phyloP scores from a whole-genome alignment of 2,797 vertebrate species.

The Phataginus tetradactyla region DNA sequence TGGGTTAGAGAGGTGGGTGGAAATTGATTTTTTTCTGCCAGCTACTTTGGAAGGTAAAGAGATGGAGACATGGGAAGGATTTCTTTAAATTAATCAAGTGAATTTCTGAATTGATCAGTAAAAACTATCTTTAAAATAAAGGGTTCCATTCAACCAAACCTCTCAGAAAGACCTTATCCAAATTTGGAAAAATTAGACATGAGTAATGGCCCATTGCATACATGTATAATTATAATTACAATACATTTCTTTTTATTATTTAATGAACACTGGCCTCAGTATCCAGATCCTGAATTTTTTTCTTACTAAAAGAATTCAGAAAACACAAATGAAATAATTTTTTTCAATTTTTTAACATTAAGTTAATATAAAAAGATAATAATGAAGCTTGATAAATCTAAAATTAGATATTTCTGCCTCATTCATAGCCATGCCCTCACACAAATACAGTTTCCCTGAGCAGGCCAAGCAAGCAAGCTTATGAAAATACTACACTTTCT shows the following conservation, averaged over 20 bases:
- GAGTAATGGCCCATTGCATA: neutral
- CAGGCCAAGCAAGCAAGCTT: neutral
- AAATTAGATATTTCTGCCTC: slow-evolving; percentile 32
- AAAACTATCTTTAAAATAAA: slow-evolving; percentile 32
- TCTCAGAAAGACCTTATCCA: neutral
- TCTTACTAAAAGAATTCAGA: slow-evolving; percentile 30
- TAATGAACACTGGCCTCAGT: neutral
- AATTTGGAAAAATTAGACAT: neutral
- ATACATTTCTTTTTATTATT: neutral
- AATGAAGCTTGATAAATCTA: slow-evolving; percentile 35
- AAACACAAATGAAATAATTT: slow-evolving; percentile 2
- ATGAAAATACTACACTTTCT: neutral
- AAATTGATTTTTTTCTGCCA: no score
- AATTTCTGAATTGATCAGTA: slow-evolving; percentile 3
- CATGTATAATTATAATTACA: neutral
- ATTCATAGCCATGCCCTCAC: neutral
- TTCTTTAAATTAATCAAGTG: neutral
- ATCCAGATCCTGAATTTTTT: slow-evolving; percentile 5
- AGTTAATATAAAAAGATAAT: slow-evolving; percentile 19
- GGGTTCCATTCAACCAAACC: neutral
- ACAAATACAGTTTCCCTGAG: slow-evolving; percentile 35
- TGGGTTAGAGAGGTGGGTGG: no score
- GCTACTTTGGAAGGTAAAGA: no score
- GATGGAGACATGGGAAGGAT: neutral
- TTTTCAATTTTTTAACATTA: slow-evolving; percentile 1